Conservation (phyloP, 2,113 vertebrate genomes). For the Carollia perspicillata region DNA sequence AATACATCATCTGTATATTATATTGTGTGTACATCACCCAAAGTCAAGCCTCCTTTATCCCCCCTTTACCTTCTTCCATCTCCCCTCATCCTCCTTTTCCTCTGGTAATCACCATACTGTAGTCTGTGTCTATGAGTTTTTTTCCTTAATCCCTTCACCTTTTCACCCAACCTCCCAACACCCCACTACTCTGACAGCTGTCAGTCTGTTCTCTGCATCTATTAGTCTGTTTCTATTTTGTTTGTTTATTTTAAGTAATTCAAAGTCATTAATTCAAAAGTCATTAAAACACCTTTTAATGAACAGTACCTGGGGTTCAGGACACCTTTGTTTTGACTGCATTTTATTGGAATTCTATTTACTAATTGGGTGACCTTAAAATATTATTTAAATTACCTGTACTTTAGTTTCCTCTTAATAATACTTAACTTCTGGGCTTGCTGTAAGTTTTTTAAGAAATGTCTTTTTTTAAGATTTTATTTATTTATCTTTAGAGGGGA, state of each 20-base stretch:
- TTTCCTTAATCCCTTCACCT: no score
- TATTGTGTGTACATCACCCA: background rate
- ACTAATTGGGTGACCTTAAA: background rate
- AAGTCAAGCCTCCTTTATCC: background rate
- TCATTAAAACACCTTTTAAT: background rate
- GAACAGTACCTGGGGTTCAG: background rate
- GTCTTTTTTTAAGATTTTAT: no score
- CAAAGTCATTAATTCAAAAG: background rate
- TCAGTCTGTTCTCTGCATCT: no score
- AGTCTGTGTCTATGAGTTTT: no score
- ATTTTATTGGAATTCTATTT: slow-evolving; percentile 1
- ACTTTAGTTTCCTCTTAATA: background rate
- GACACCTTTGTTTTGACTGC: background rate
- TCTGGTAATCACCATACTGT: background rate
- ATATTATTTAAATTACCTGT: background rate
- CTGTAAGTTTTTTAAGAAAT: no score
- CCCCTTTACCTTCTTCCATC: background rate
- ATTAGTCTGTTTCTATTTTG: background rate
- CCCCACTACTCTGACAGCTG: no score
- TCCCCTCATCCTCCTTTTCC: background rate
- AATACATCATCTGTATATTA: background rate
- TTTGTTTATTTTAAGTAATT: slow-evolving; percentile 8
- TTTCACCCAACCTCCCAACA: no score
- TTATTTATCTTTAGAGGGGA: no score
- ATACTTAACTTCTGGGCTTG: background rate